Evolutionary conservation across 2,888 invertebrate genomes (phyloP).

Genomic region (Itoplectis maculator): DNA sequence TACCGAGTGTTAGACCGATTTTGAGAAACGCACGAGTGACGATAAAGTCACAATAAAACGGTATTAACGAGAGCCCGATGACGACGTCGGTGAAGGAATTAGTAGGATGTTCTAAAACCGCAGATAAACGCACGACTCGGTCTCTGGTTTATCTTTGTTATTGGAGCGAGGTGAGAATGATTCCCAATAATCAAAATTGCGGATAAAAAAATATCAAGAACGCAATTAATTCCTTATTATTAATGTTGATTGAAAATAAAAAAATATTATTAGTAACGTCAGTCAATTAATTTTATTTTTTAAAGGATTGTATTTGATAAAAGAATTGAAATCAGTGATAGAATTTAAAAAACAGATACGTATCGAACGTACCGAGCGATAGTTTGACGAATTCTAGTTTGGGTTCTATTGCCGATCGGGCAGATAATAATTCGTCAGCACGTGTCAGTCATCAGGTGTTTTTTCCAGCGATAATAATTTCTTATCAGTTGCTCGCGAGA

Average conservation of each 20-base stretch:
- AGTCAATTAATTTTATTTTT: no score
- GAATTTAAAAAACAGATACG: background rate
- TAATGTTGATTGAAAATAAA: background rate
- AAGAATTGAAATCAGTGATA: background rate
- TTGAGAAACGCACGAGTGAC: slow-evolving; percentile 18
- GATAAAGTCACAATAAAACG: slow-evolving; percentile 42
- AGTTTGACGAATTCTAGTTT: background rate
- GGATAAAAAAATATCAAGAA: background rate
- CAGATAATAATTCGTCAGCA: slow-evolving; percentile 1
- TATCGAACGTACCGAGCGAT: no score
- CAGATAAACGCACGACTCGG: slow-evolving; percentile 4
- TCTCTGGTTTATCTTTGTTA: slow-evolving; percentile 23
- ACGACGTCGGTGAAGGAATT: slow-evolving; percentile 12
- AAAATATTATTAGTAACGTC: background rate
- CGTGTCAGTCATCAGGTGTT: slow-evolving; percentile 9
- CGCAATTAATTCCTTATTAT: background rate
- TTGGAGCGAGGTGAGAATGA: slow-evolving; percentile 3
- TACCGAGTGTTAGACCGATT: background rate
- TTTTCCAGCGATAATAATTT: slow-evolving; percentile 40
- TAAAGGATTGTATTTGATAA: background rate
- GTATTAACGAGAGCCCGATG: slow-evolving; percentile 31
- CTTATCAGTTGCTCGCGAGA: slow-evolving; percentile 48
- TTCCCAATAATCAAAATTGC: background rate
- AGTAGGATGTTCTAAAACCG: slow-evolving; percentile 39
- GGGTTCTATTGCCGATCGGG: background rate